Evolutionary conservation across 1,140 invertebrate species (phyloP).

Genomic region (Armadillidium nasatum): DNA sequence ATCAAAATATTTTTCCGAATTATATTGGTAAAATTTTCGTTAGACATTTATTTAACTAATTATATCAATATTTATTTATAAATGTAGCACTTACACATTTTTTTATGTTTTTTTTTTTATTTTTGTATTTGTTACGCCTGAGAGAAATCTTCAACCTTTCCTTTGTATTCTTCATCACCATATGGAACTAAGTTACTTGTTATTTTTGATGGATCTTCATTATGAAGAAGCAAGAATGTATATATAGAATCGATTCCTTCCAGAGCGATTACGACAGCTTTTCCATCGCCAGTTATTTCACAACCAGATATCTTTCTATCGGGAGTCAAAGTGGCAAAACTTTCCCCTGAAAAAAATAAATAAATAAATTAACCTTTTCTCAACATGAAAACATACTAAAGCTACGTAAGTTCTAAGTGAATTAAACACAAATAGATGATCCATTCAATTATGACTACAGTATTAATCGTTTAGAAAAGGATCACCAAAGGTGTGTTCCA

Average conservation of each 20-base stretch:
- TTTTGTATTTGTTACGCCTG: constrained; percentile 35
- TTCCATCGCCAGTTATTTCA: constrained; percentile 66
- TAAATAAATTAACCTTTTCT: constrained; percentile 26
- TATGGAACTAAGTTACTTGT: constrained; percentile 46
- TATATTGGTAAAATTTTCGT: too few species aligned
- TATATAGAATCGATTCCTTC: constrained; percentile 53
- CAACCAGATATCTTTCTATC: constrained; percentile 67
- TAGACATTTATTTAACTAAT: too few species aligned
- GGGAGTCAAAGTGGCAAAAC: constrained; percentile 72
- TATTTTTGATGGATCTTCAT: constrained; percentile 39
- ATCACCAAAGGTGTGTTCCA: too few species aligned
- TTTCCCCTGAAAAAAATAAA: constrained; percentile 57
- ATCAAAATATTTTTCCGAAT: too few species aligned
- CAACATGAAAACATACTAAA: background rate
- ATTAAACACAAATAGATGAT: too few species aligned
- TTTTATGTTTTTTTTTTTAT: too few species aligned
- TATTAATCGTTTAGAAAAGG: too few species aligned
- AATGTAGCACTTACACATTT: too few species aligned
- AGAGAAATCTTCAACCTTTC: constrained; percentile 49
- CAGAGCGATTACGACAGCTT: constrained; percentile 62
- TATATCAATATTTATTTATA: too few species aligned
- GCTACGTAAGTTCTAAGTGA: too few species aligned
- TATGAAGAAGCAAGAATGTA: constrained; percentile 55
- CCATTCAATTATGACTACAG: too few species aligned
- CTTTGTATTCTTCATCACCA: constrained; percentile 48